Conservation (phyloP, 2,113 vertebrate species). For the Rousettus leschenaultii region DNA sequence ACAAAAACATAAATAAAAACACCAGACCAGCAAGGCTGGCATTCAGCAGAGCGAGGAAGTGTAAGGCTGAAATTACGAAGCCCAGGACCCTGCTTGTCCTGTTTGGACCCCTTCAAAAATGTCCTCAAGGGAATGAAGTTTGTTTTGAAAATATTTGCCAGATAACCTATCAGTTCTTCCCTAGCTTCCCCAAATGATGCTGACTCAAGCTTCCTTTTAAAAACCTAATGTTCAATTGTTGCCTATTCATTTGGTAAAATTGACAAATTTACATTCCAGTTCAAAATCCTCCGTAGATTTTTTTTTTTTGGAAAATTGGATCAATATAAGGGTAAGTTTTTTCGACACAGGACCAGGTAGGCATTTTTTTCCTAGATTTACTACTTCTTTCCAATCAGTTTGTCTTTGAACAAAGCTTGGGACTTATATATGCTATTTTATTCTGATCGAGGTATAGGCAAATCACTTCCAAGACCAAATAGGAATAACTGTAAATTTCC, state of each 20-base stretch:
- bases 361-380: background rate
- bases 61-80: background rate
- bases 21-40: background rate
- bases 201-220: background rate
- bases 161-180: background rate
- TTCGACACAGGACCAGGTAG: background rate
- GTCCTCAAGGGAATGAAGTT: background rate
- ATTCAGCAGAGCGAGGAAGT: background rate
- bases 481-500: background rate
- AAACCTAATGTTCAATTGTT: background rate
- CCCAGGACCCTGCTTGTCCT: background rate
- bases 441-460: background rate
- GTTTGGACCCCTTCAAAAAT: background rate
- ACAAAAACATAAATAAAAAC: background rate
- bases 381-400: background rate
- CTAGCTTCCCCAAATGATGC: background rate
- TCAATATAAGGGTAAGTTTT: background rate
- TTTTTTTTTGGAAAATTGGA: background rate
- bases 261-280: background rate
- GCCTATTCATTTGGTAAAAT: background rate
- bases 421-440: background rate
- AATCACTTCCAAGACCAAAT: background rate
- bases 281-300: background rate
- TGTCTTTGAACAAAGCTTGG: background rate
- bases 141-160: background rate